Evolutionary conservation across 2,113 vertebrate species (phyloP), one percentile per base, ranked within the genome.

Genomic region (Prunella himalayana): DNA sequence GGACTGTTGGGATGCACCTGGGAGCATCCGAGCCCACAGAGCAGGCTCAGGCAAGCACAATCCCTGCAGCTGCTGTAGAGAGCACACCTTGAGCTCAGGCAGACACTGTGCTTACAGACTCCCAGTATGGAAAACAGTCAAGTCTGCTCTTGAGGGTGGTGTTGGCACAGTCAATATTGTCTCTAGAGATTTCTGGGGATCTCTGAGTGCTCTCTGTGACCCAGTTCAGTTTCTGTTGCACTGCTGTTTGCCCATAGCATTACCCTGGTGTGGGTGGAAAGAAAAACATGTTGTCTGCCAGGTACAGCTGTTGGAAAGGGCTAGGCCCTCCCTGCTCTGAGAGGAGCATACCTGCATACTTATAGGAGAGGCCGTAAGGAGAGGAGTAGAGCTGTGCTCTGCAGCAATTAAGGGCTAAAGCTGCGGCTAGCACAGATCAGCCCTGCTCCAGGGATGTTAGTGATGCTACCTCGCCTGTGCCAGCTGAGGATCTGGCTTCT

Each of bases 171-270:
- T 64, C 83, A 54, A 8, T 72, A 75, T 69, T 81, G 56, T 88
- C 88, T 86, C 85, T 92, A 84, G 86, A 94, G 72, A 95, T 93
- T 93, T 88, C 86, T 96, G 90, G 53, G 82, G n/a, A 90, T 90
- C 76, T 88, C 80, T 71, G 71, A 92, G 47, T 24, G 61, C 80
- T 92, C 76, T 78, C 57, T 6, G 0, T 94, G 94, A 97, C 94
- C 88, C 73, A 88, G 75, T 90, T 96, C 13, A 17, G 56, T 82
- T 76, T 88, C 90, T 76, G 72, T 76, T 94, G 42, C 82, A 78
- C 84, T 2, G 53, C 70, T 90, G 61, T 92, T 93, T 92, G 82
- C 92, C 88, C 50, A 31, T 19, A 82, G 82, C 61, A 6, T 93
- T 96, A 84, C 76, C 82, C 90, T 76, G 28, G 49, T 53, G 90